Conservation (phyloP, 2,113 vertebrate genomes). For the Nettapus auritus region DNA sequence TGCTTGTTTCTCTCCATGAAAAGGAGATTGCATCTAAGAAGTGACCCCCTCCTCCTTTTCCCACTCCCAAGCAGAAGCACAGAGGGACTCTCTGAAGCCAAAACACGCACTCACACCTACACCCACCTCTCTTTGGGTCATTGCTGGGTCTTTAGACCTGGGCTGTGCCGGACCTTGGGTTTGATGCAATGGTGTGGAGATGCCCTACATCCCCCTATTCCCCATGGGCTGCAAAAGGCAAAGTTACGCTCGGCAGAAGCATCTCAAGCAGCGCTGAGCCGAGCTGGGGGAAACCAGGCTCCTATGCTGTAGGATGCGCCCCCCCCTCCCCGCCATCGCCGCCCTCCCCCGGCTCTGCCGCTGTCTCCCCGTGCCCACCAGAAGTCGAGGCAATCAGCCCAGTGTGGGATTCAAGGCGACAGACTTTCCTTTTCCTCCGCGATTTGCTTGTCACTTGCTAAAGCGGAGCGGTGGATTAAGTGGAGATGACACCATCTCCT, state of each 20-base stretch:
- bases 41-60: not conserved
- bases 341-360: not conserved
- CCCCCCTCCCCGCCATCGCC: not conserved
- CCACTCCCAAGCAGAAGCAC: not conserved
- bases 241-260: constrained; percentile 16
- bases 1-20: not conserved
- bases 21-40: not conserved
- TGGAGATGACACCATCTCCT: constrained; percentile 50
- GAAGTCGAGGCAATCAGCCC: constrained; percentile 50
- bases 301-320: not conserved
- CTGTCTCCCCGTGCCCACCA: constrained; percentile 39
- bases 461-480: constrained; percentile 49
- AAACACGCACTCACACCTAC: not conserved
- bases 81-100: not conserved
- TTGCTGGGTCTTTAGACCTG: not conserved
- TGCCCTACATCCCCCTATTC: not conserved
- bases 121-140: not conserved
- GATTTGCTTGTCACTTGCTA: constrained; percentile 49
- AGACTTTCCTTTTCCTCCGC: constrained; percentile 51
- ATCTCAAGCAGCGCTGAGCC: not conserved
- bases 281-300: not conserved
- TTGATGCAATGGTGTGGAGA: constrained; percentile 22
- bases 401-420: constrained; percentile 69
- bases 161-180: not conserved
- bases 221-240: not conserved